Evolutionary conservation across 2,797 vertebrate species (phyloP).

Genomic region (Melanotaenia pygmaea): DNA sequence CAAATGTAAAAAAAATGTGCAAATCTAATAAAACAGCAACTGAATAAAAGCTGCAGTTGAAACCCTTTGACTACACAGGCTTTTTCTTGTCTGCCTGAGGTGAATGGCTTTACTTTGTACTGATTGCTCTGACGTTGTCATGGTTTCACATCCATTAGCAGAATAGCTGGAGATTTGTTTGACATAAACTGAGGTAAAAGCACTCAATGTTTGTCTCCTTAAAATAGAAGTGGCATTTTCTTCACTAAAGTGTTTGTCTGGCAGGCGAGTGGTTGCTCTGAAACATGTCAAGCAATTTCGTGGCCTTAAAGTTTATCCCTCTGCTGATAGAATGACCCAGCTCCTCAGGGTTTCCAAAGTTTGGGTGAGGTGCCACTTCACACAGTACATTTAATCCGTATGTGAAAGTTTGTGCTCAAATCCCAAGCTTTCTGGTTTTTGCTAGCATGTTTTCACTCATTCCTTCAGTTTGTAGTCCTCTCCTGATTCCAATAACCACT

Average conservation of each 20-base stretch:
- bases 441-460: slow-evolving; percentile 12
- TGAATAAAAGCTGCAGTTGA: too few relatives aligned
- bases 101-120: slow-evolving; percentile 70
- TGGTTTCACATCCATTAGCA: slow-evolving; percentile 80
- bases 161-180: slow-evolving; percentile 74
- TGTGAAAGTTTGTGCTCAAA: slow-evolving; percentile 38
- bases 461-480: slow-evolving; percentile 3
- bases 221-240: slow-evolving; percentile 67
- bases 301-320: slow-evolving; percentile 56
- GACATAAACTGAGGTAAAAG: slow-evolving; percentile 78
- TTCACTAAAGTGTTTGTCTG: slow-evolving; percentile 65
- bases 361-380: slow-evolving; percentile 34
- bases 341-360: slow-evolving; percentile 32
- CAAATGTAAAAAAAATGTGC: too few relatives aligned
- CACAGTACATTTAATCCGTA: slow-evolving; percentile 47
- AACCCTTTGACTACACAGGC: too few relatives aligned
- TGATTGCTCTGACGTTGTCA: slow-evolving; percentile 76
- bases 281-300: slow-evolving; percentile 70
- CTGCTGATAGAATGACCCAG: slow-evolving; percentile 27
- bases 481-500: slow-evolving; percentile 20
- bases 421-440: slow-evolving; percentile 29
- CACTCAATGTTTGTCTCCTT: slow-evolving; percentile 73
- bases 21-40: too few relatives aligned
- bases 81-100: too few relatives aligned
- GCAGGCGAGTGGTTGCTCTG: slow-evolving; percentile 49